Evolutionary conservation across 1,140 invertebrate genomes (phyloP), one percentile per base, ranked within the genome.

Genomic region (Drosophila kepulauana): DNA sequence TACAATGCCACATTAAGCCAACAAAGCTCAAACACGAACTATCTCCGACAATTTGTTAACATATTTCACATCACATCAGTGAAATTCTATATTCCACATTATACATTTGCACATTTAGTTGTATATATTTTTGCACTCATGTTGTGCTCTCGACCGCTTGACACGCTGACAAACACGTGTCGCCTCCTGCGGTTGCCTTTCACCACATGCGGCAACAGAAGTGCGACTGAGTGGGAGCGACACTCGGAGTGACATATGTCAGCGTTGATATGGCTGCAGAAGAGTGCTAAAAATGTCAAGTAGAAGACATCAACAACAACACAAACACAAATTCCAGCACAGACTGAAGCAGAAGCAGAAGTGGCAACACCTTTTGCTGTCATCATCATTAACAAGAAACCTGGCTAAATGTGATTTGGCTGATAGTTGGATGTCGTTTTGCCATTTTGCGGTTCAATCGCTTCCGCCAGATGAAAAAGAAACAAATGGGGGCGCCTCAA

Each of bases 391-490:
- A 78, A 52, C 64, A 68, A 62, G 15, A 43, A 75, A 57, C 56
- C 41, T 56, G 62, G 28, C 56, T 16, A 51, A 71, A 76, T 56
- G 48, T 66, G 76, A 75, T 66, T 75, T 54, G 62, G 48, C 75
- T 62, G 51, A 62, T 62, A 66, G 41, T 62, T 70, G 48, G 13
- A 43, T 51, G 46, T 64, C 46, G 45, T 41, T 28, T 20, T 11
- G 65, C 16, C 56, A 65, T 46, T 75, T 75, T 59, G 56, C 16
- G 65, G 72, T 78, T 75, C 65, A 75, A 78, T 78, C 72, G 52
- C 43, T 68, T 73, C 70, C 56, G 38, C 70, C 20, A 15, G n/a
- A 41, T 20, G 25, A 46, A 28, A 74, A 48, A 13, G 41, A 73
- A 68, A 68, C 16, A 74, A 62, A 61, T 56, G 28, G 45, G n/a